Evolutionary conservation across 1,140 invertebrate species (phyloP).

Genomic region (Drosophila orena): DNA sequence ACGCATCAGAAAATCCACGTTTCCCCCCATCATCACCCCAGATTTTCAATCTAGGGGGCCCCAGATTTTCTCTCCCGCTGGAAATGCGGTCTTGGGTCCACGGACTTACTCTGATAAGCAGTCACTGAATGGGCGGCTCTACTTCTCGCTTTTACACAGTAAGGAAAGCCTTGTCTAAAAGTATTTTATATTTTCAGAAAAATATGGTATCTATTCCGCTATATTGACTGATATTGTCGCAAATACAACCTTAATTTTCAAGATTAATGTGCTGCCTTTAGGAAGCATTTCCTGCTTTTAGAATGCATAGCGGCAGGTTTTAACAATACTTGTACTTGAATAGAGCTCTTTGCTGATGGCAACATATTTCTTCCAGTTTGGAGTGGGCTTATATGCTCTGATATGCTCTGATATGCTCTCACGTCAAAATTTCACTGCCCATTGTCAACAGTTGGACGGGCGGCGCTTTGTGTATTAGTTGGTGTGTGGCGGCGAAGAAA

Average conservation of each 20-base stretch:
- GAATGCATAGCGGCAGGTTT: background rate
- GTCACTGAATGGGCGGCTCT: slow-evolving; percentile 34
- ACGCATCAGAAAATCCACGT: slow-evolving; percentile 64
- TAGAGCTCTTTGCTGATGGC: background rate
- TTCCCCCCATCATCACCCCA: background rate
- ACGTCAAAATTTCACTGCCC: slow-evolving; percentile 37
- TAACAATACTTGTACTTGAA: background rate
- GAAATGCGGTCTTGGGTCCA: slow-evolving; percentile 33
- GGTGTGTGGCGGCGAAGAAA: slow-evolving; percentile 45
- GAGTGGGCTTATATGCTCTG: slow-evolving; percentile 6
- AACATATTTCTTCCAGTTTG: background rate
- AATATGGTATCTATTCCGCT: no score
- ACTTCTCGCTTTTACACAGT: background rate
- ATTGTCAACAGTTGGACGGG: slow-evolving; percentile 27
- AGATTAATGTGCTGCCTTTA: no score
- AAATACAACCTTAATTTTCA: no score
- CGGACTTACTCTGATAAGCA: slow-evolving; percentile 66
- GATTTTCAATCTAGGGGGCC: slow-evolving; percentile 8
- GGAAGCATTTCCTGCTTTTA: background rate
- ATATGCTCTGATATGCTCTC: slow-evolving; percentile 20
- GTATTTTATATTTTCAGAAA: no score
- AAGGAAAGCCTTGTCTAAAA: background rate
- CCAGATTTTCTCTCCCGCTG: slow-evolving; percentile 40
- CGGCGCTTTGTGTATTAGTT: slow-evolving; percentile 25
- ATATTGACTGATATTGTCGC: no score